Percentiles rank a stretch among this genome's conserved stretches.
These are phyloP conservation scores for Collichthys lucidus DNA, from an alignment of 2,113 vertebrate species.

Conservation along the genomic window DNA sequence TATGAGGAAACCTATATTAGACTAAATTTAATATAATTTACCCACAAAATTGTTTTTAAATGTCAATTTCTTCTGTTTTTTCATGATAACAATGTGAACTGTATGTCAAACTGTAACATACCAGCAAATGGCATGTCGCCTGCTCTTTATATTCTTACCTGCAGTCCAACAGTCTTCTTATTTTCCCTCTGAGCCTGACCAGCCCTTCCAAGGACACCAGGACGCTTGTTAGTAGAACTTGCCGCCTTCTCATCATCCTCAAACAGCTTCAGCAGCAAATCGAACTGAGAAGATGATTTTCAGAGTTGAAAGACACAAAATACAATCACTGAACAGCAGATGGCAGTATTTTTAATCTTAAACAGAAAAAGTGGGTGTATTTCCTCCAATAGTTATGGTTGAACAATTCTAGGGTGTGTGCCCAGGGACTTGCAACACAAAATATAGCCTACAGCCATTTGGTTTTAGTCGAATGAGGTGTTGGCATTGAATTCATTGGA, in stretches of 20 bases:
- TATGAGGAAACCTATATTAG: neutral
- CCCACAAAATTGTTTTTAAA: neutral
- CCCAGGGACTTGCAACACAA: slow-evolving; percentile 32
- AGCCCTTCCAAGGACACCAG: slow-evolving; percentile 72
- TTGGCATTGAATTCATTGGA: neutral
- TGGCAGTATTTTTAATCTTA: slow-evolving; percentile 63
- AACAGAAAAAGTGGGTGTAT: slow-evolving; percentile 8
- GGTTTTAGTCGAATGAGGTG: neutral
- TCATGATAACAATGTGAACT: neutral
- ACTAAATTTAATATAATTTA: neutral
- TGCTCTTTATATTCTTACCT: slow-evolving; percentile 83
- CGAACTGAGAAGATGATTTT: slow-evolving; percentile 84
- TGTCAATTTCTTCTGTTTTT: neutral
- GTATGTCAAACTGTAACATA: neutral
- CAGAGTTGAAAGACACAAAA: neutral
- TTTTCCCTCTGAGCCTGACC: slow-evolving; percentile 87
- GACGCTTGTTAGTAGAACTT: slow-evolving; percentile 81
- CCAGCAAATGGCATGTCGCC: neutral
- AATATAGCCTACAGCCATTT: slow-evolving; percentile 14
- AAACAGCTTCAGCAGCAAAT: slow-evolving; percentile 91
- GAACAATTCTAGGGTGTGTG: slow-evolving; percentile 70
- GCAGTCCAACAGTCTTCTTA: slow-evolving; percentile 95
- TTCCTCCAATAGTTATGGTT: slow-evolving; percentile 66
- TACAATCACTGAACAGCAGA: slow-evolving; percentile 63
- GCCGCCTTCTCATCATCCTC: slow-evolving; percentile 87